These are phyloP conservation scores for Heliconius ethilla DNA, from an alignment of 2,888 invertebrate species.

Conservation along the genomic window DNA sequence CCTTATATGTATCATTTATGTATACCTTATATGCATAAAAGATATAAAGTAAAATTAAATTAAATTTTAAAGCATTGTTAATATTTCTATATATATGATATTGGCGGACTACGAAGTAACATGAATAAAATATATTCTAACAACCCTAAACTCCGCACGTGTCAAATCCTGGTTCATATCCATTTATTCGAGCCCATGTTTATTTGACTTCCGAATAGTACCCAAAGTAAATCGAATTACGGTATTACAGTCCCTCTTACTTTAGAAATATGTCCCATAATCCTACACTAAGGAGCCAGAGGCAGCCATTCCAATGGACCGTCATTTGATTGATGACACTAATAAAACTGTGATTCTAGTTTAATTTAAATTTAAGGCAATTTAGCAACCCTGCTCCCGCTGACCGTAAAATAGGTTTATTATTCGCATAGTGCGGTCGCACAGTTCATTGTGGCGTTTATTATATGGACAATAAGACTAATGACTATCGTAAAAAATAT, in stretches of 20 bases:
- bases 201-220: constrained; percentile 76
- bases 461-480: constrained; percentile 48
- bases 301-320: constrained; percentile 64
- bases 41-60: background rate
- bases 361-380: constrained; percentile 82
- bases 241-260: constrained; percentile 54
- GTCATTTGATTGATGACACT: constrained; percentile 80
- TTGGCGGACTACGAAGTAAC: background rate
- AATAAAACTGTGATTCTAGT: constrained; percentile 81
- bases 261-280: constrained; percentile 60
- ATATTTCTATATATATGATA: background rate
- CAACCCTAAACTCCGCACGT: constrained; percentile 59
- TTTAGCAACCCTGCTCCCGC: constrained; percentile 70
- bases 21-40: background rate
- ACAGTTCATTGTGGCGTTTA: constrained; percentile 62
- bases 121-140: constrained; percentile 17
- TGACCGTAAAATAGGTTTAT: constrained; percentile 77
- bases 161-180: constrained; percentile 76
- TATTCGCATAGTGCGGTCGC: constrained; percentile 60
- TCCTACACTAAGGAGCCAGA: constrained; percentile 51
- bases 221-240: constrained; percentile 53
- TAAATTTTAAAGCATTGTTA: background rate
- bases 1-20: too few relatives aligned
- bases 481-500: constrained; percentile 41
- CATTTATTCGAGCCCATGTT: constrained; percentile 77